These are phyloP conservation scores for Coelopa pilipes DNA, from an alignment of 2,888 invertebrate genomes.

Conservation along the genomic window DNA sequence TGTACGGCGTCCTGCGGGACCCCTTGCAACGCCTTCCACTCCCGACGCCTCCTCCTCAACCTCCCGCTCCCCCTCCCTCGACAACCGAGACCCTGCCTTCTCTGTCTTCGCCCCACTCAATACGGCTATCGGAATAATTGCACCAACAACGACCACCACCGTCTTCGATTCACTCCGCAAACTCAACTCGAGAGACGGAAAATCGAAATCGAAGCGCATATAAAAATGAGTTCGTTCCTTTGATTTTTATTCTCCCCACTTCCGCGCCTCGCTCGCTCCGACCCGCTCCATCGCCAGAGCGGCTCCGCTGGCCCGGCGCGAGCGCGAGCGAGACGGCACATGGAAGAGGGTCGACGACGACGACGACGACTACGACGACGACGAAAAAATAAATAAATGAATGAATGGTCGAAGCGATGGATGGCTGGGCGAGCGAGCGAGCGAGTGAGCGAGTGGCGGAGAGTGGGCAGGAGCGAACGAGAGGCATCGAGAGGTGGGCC, in stretches of 20 bases:
- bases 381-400: conserved; percentile 20
- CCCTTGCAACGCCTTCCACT: too few relatives aligned
- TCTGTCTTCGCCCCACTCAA: not conserved
- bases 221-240: conserved; percentile 19
- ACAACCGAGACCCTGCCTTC: not conserved
- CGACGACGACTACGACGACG: too few relatives aligned
- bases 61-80: not conserved
- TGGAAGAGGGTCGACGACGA: conserved; percentile 1
- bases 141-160: not conserved
- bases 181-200: conserved; percentile 5
- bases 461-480: not conserved
- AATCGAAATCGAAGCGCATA: conserved; percentile 31
- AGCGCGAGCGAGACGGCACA: conserved; percentile 43
- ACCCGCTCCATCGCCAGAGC: not conserved
- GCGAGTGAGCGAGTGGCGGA: conserved; percentile 20
- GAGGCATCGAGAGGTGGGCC: too few relatives aligned
- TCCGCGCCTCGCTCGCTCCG: not conserved
- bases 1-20: too few relatives aligned
- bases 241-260: not conserved
- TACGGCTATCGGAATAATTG: conserved; percentile 1
- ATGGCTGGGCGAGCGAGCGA: conserved; percentile 31
- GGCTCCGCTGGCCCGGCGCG: not conserved
- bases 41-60: too few relatives aligned
- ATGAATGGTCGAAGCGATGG: conserved; percentile 26
- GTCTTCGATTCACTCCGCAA: not conserved